Conservation (phyloP, 2,113 vertebrate species). For the rat (Rattus norvegicus) region DNA sequence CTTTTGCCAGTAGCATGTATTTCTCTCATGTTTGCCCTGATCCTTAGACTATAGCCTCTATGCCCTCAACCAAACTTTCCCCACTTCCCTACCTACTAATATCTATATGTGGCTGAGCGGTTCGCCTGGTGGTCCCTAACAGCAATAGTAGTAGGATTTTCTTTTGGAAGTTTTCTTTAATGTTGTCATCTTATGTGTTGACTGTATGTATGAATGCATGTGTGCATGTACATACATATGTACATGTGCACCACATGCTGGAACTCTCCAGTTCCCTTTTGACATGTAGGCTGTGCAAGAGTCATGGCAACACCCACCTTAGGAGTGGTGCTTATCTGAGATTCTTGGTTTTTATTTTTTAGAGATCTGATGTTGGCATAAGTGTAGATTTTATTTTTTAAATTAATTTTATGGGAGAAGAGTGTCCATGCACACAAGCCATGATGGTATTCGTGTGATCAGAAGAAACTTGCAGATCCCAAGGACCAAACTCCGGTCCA, state of each 20-base stretch:
- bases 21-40: background rate
- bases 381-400: background rate
- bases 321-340: background rate
- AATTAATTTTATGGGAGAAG: background rate
- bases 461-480: background rate
- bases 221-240: background rate
- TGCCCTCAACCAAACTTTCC: background rate
- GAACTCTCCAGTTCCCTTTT: background rate
- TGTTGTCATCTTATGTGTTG: background rate
- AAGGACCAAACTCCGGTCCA: background rate
- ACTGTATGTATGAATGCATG: background rate
- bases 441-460: background rate
- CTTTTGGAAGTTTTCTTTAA: background rate
- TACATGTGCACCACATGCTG: too few relatives aligned
- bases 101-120: background rate
- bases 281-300: background rate
- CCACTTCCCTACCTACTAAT: background rate
- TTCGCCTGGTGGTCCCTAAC: background rate
- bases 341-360: background rate
- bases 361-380: background rate
- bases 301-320: rapidly evolving
- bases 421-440: background rate
- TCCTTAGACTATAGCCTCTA: background rate
- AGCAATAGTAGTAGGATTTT: background rate
- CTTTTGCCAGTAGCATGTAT: background rate